phyloP scores from a whole-genome alignment of 1,140 invertebrate genomes.

The Drusus annulatus region DNA sequence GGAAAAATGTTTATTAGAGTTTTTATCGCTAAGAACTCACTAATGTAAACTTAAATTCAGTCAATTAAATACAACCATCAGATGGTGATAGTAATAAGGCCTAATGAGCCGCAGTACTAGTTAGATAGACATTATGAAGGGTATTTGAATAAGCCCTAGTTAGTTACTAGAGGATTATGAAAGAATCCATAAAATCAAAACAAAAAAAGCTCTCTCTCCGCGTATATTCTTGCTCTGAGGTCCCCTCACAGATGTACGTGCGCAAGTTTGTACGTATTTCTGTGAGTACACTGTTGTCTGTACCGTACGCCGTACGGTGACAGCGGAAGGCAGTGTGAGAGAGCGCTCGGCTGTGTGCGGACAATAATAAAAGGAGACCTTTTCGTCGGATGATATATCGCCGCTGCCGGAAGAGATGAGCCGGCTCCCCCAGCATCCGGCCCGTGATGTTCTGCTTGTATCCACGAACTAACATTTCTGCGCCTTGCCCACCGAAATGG shows the following conservation, averaged over 20 bases:
- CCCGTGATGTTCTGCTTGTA: constrained; percentile 29
- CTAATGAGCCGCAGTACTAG: too few relatives aligned
- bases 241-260: neutral
- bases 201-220: too few relatives aligned
- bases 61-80: too few relatives aligned
- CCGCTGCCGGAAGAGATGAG: constrained; percentile 43
- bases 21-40: too few relatives aligned
- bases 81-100: too few relatives aligned
- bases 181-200: too few relatives aligned
- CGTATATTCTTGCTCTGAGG: too few relatives aligned
- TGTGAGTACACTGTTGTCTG: neutral
- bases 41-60: too few relatives aligned
- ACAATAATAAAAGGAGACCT: constrained; percentile 53
- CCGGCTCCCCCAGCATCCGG: constrained; percentile 28
- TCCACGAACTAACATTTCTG: constrained; percentile 28
- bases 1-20: too few relatives aligned
- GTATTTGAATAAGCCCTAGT: too few relatives aligned
- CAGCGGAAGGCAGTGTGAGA: neutral
- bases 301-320: neutral
- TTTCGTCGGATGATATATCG: constrained; percentile 55
- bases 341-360: constrained; percentile 29
- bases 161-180: too few relatives aligned
- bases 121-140: too few relatives aligned
- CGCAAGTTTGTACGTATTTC: neutral
- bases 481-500: constrained; percentile 11